phyloP scores from a whole-genome alignment of 2,113 vertebrate genomes.

The Taurulus bubalis region DNA sequence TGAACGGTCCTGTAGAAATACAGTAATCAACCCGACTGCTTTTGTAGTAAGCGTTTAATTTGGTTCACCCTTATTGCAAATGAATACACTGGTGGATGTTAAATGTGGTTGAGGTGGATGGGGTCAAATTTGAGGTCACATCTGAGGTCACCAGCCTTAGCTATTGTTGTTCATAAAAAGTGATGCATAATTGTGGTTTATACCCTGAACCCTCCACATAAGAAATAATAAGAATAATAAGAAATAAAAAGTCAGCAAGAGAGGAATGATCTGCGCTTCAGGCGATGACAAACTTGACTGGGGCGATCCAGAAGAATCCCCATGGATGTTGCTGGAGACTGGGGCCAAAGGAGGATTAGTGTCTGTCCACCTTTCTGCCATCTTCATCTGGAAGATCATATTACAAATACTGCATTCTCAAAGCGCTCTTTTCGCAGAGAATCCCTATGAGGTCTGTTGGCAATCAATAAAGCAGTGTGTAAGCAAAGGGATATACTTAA shows the following conservation, averaged over 20 bases:
- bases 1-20: slow-evolving; percentile 1
- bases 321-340: slow-evolving; percentile 13
- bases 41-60: slow-evolving; percentile 1
- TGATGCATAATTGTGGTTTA: slow-evolving; percentile 14
- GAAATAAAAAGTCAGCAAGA: neutral
- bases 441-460: slow-evolving; percentile 68
- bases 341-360: slow-evolving; percentile 49
- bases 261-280: slow-evolving; percentile 18
- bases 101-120: neutral
- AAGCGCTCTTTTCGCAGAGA: slow-evolving; percentile 46
- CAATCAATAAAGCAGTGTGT: slow-evolving; percentile 77
- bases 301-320: slow-evolving; percentile 43
- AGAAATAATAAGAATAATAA: neutral
- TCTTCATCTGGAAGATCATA: slow-evolving; percentile 63
- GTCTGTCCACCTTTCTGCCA: slow-evolving; percentile 41
- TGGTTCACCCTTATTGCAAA: slow-evolving; percentile 13
- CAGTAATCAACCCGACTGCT: slow-evolving; percentile 4
- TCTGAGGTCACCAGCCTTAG: neutral
- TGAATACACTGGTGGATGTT: neutral
- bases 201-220: slow-evolving; percentile 12
- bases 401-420: slow-evolving; percentile 66
- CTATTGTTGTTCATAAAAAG: slow-evolving; percentile 33
- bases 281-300: slow-evolving; percentile 36
- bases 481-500: slow-evolving; percentile 63
- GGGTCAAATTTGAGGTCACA: slow-evolving; percentile 6